Evolutionary conservation across 2,888 invertebrate species (phyloP), one percentile per base, ranked within the genome.

Genomic region (Cerastoderma edule): DNA sequence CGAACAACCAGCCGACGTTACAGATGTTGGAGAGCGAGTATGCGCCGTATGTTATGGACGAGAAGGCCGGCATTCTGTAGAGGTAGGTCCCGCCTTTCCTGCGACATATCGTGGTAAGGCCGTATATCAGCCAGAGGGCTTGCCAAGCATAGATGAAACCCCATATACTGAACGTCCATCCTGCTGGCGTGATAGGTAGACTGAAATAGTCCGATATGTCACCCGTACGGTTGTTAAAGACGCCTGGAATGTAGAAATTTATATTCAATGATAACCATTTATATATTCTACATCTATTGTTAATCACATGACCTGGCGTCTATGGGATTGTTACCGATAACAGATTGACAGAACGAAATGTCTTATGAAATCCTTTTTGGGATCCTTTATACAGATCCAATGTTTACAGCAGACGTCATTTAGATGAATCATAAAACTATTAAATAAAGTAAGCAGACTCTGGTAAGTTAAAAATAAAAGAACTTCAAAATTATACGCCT

Each of bases 131-230:
- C 88, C 88, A 88, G 1, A 85, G 24, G 1, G 76, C 74, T 76
- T 89, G 89, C 88, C 88, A 89, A n/a, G 83, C 57, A 80, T 89
- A 89, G 65, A 89, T 89, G 39, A 80, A 53, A 2, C 84, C 84
- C 86, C 87, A 85, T 44, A 87, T 85, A 54, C 83, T 83, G 76
- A 89, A 89, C 1, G 87, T 87, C 87, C 88, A 87, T 28, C 87
- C 83, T 1, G 88, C 87, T 0, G 89, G 89, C 2, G 87, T 87
- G 6, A 89, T 84, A 30, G 87, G 87, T n/a, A 87, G 64, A 63
- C 73, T 74, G 71, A 82, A 88, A 54, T 72, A 73, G 65, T 88
- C 83, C 0, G 89, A 85, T 6, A 88, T 80, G 16, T 84, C 77
- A 1, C 85, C 85, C 5, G 85, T 88, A 24, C 70, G 83, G 72